Evolutionary conservation across 2,113 vertebrate species (phyloP).

Genomic region (Ammodytes marinus): DNA sequence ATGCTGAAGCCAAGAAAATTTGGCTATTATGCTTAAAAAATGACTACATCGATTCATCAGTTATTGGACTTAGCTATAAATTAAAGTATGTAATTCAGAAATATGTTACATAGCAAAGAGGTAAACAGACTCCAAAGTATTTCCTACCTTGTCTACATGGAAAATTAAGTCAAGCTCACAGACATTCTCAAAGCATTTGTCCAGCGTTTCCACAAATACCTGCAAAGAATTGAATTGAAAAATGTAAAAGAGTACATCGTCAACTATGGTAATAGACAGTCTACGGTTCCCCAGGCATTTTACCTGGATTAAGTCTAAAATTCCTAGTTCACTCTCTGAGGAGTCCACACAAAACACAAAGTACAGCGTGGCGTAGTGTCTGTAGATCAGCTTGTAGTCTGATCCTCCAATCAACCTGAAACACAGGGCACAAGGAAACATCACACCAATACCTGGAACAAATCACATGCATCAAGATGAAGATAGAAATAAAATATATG

Average conservation of each 20-base stretch:
- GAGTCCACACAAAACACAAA: constrained; percentile 99
- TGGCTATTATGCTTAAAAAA: not conserved
- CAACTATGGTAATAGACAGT: not conserved
- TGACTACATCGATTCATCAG: not conserved
- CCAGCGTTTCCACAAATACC: constrained; percentile 99
- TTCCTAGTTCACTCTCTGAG: constrained; percentile 98
- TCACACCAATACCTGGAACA: not conserved
- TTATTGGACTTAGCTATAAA: not conserved
- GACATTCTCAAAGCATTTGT: constrained; percentile 99
- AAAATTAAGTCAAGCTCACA: constrained; percentile 99
- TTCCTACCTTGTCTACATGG: constrained; percentile 97
- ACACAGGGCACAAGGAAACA: constrained; percentile 41
- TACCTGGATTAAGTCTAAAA: constrained; percentile 99
- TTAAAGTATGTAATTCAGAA: not conserved
- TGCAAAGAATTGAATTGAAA: constrained; percentile 61
- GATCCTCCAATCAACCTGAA: constrained; percentile 97
- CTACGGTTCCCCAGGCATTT: not conserved
- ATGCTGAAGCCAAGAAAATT: not conserved
- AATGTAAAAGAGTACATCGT: not conserved
- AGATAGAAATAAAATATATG: not conserved
- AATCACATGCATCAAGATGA: not conserved
- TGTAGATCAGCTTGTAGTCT: constrained; percentile 99
- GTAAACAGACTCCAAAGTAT: not conserved
- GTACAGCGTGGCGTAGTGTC: constrained; percentile 98
- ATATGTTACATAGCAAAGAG: constrained; percentile 8